Conservation (phyloP, 2,888 invertebrate genomes). For the Dicyrtomina minuta region DNA sequence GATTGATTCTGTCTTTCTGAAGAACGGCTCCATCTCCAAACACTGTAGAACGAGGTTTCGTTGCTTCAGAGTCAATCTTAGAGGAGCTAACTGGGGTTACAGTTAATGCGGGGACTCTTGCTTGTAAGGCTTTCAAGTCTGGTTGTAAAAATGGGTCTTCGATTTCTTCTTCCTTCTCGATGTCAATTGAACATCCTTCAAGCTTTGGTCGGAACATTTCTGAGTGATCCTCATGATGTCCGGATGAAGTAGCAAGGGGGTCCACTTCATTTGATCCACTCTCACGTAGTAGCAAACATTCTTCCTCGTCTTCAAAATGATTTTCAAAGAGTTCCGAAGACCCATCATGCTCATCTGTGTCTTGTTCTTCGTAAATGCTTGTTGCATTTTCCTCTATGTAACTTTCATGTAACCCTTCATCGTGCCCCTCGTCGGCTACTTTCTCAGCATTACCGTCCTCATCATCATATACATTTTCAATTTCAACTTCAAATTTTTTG, state of each 20-base stretch:
- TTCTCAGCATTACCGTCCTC: neutral
- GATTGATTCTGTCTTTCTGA: slow-evolving; percentile 15
- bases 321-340: slow-evolving; percentile 8
- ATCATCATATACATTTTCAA: neutral
- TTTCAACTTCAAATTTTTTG: neutral
- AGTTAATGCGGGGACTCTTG: slow-evolving; percentile 8
- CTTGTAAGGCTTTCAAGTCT: slow-evolving; percentile 2
- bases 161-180: slow-evolving; percentile 1
- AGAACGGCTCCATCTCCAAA: slow-evolving; percentile 13
- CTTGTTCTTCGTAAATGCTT: no score
- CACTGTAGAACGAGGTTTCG: neutral
- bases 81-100: neutral
- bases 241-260: slow-evolving; percentile 6
- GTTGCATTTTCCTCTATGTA: no score
- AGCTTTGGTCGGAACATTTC: neutral
- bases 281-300: neutral
- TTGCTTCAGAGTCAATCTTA: neutral
- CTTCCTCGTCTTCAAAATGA: slow-evolving; percentile 22
- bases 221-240: neutral
- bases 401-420: neutral
- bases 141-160: slow-evolving; percentile 8
- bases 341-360: no score
- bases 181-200: neutral
- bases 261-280: slow-evolving; percentile 12
- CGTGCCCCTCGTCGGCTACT: neutral